Percentiles rank a stretch among this genome's conserved stretches.
Conservation (phyloP, 2,888 invertebrate species). For the Agonopterix subpropinquella region DNA sequence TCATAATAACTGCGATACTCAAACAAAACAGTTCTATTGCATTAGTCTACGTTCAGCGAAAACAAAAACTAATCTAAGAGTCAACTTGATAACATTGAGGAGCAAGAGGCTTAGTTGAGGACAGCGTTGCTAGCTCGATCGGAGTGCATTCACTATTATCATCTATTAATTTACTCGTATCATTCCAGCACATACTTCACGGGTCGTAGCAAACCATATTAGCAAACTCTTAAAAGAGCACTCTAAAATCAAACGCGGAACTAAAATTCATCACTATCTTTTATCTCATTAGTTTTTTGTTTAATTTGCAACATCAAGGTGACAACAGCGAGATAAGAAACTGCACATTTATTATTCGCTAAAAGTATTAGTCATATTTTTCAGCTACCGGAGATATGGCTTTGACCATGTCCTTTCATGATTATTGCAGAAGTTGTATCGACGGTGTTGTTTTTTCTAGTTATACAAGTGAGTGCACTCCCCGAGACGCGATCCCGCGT, state of each 20-base stretch:
- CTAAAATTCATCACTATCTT: background rate
- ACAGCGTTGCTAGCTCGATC: slow-evolving; percentile 33
- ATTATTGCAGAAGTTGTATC: too few relatives aligned
- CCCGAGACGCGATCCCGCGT: slow-evolving; percentile 39
- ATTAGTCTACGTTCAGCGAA: slow-evolving; percentile 46
- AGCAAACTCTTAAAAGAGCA: too few relatives aligned
- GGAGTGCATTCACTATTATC: slow-evolving; percentile 50
- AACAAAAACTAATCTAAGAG: slow-evolving; percentile 35
- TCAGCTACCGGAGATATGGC: too few relatives aligned
- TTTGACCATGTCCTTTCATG: too few relatives aligned
- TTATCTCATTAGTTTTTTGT: background rate
- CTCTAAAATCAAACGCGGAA: too few relatives aligned
- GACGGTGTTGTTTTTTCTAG: too few relatives aligned
- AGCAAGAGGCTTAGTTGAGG: slow-evolving; percentile 49
- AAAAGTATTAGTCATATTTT: too few relatives aligned
- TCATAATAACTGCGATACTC: too few relatives aligned
- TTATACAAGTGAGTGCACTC: slow-evolving; percentile 41
- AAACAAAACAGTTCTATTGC: slow-evolving; percentile 26
- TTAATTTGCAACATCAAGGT: background rate
- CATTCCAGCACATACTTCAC: background rate
- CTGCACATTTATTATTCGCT: too few relatives aligned
- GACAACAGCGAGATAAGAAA: too few relatives aligned
- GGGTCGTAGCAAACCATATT: too few relatives aligned
- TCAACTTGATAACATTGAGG: slow-evolving; percentile 27
- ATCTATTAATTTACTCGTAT: background rate